Base-by-base conservation (phyloP, 2,797 vertebrate genomes). In the Lindbergichthys nudifrons region DNA sequence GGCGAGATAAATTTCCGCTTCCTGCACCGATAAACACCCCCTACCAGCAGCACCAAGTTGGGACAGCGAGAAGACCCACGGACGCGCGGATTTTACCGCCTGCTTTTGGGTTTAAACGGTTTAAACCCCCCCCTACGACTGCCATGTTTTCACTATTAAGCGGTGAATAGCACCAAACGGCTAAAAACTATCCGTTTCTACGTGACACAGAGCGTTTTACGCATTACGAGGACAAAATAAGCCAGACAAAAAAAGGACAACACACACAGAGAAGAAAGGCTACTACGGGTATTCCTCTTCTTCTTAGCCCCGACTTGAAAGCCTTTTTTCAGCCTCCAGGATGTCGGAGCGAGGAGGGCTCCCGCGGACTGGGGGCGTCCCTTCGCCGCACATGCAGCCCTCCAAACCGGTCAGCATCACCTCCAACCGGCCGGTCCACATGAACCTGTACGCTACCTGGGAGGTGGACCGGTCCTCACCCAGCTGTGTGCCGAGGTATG, bases 361-460 rank as follows among this genome's bases (percentile, higher is more conserved):
- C 88, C 94, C 92, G 81, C 95, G 95, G 92, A 92, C 94, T 73
- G 94, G 94, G 89, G 92, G 92, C 83, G 94, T 92, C 85, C 95
- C 91, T 73, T 95, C 92, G 58, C 95, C 93, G 86, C 94, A 94
- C 90, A 77, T 92, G 93, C 93, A 94, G 93, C 94, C 94, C 94
- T 90, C 94, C 93, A 93, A 95, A 77, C 92, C 94, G 91, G 95
- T 95, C 73, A 88, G 92, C 85, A 95, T 95, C 91, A 86, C 87
- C 86, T 93, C 95, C 80, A 93, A 93, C 94, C 95, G 96, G 10
- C 96, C 96, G 42, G 97, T 98, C 73, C 96, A 97, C 87, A 98
- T 97, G 97, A 98, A 97, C 94, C 96, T 98, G 87, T 97, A 95
- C 90, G 97, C 97, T 39, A 97, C 96, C 86, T 98, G 96, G 97